Percentiles rank a stretch among this genome's conserved stretches.
These are phyloP conservation scores for Progne subis DNA, from an alignment of 2,113 vertebrate species.

Conservation along the genomic window DNA sequence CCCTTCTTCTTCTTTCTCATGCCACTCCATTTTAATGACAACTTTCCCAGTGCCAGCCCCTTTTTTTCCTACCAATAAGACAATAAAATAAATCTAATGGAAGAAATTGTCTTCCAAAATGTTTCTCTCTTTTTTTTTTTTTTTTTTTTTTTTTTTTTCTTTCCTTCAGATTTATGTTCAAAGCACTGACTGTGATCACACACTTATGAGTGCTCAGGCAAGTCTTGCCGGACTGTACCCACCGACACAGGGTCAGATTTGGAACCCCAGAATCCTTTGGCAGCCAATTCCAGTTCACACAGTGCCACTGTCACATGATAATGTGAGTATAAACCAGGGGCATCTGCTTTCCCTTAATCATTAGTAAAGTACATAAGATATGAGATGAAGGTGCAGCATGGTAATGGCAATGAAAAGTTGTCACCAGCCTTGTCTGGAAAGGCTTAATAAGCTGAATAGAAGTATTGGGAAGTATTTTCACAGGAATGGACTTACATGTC, in stretches of 20 bases:
- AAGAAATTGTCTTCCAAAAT: neutral
- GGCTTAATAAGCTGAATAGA: neutral
- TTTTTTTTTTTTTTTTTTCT: neutral
- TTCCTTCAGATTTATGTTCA: slow-evolving; percentile 77
- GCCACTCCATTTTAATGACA: neutral
- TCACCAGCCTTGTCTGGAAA: neutral
- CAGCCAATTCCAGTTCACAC: slow-evolving; percentile 84
- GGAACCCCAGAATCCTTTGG: slow-evolving; percentile 77
- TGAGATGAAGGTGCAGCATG: neutral
- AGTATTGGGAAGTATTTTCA: neutral
- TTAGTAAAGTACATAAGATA: neutral
- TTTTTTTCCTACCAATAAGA: neutral
- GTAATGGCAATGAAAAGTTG: neutral
- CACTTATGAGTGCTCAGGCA: slow-evolving; percentile 82
- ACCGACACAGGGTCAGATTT: slow-evolving; percentile 55
- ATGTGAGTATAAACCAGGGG: slow-evolving; percentile 59
- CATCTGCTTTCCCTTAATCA: neutral
- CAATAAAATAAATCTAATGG: neutral
- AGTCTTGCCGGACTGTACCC: slow-evolving; percentile 82
- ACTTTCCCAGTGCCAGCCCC: neutral
- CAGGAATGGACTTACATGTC: neutral
- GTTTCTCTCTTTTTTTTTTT: no score
- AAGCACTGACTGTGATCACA: slow-evolving; percentile 84
- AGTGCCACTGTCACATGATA: slow-evolving; percentile 72
- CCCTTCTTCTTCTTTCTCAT: neutral